Conservation (phyloP, 2,113 vertebrate genomes). For the Aspiorhynchus laticeps region DNA sequence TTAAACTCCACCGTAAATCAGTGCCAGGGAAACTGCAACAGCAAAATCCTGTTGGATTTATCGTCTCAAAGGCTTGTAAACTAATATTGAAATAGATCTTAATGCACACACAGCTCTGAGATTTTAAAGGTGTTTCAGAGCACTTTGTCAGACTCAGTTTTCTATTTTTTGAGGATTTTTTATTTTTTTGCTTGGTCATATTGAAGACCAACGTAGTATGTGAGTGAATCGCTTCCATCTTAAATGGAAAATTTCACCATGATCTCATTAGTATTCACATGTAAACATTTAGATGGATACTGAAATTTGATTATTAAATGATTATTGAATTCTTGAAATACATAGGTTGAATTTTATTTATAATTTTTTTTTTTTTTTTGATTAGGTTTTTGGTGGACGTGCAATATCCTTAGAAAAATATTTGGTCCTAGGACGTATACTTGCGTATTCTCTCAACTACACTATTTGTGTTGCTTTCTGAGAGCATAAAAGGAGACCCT, state of each 20-base stretch:
- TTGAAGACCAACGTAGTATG: neutral
- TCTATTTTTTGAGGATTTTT: neutral
- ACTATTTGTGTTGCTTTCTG: neutral
- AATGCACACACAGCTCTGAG: slow-evolving; percentile 43
- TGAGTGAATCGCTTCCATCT: neutral
- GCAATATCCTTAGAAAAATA: neutral
- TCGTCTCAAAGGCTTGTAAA: slow-evolving; percentile 45
- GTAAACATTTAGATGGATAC: too few species aligned
- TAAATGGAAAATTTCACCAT: neutral
- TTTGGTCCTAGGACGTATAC: neutral
- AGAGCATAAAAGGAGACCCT: neutral
- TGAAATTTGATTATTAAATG: too few species aligned
- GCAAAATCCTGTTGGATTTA: slow-evolving; percentile 48
- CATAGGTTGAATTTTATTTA: too few species aligned
- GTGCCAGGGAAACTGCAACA: neutral
- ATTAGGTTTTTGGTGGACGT: too few species aligned
- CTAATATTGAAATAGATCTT: slow-evolving; percentile 58
- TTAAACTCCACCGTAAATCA: slow-evolving; percentile 50
- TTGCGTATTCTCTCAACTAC: neutral
- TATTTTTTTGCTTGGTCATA: neutral
- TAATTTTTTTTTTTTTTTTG: too few species aligned
- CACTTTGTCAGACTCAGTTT: slow-evolving; percentile 33
- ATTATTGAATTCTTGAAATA: too few species aligned
- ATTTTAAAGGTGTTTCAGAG: slow-evolving; percentile 31
- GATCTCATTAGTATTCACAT: too few species aligned